phyloP scores from a whole-genome alignment of 2,888 invertebrate species.

The Ophion obscuratus region DNA sequence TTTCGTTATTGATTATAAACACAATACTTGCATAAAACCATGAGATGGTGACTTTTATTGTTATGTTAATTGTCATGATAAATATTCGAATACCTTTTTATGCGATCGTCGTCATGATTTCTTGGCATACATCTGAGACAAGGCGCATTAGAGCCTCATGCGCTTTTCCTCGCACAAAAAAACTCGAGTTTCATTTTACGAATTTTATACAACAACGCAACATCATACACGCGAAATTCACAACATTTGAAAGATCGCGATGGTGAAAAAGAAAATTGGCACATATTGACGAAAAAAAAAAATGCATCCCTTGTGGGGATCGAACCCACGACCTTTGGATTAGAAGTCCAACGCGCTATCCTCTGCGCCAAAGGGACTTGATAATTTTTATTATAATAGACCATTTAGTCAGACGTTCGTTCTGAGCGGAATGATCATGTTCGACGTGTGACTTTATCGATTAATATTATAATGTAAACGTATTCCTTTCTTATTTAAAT shows the following conservation, averaged over 20 bases:
- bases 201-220: neutral
- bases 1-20: too few species aligned
- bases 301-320: slow-evolving; percentile 83
- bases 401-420: slow-evolving; percentile 13
- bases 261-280: neutral
- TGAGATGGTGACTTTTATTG: too few species aligned
- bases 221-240: neutral
- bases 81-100: too few species aligned
- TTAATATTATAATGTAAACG: neutral
- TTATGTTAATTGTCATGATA: too few species aligned
- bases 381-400: slow-evolving; percentile 53
- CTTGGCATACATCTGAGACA: neutral
- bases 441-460: neutral
- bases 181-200: neutral
- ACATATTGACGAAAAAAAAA: slow-evolving; percentile 67
- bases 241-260: neutral
- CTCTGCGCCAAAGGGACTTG: slow-evolving; percentile 83
- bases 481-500: neutral
- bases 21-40: too few species aligned
- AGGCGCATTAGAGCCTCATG: neutral
- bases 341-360: slow-evolving; percentile 84
- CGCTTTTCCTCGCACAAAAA: neutral
- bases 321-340: slow-evolving; percentile 84
- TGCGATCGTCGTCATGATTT: too few species aligned
- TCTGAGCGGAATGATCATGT: neutral